phyloP scores from a whole-genome alignment of 53 echinoderm and acorn worm genomes.

The Zoroaster sp. region DNA sequence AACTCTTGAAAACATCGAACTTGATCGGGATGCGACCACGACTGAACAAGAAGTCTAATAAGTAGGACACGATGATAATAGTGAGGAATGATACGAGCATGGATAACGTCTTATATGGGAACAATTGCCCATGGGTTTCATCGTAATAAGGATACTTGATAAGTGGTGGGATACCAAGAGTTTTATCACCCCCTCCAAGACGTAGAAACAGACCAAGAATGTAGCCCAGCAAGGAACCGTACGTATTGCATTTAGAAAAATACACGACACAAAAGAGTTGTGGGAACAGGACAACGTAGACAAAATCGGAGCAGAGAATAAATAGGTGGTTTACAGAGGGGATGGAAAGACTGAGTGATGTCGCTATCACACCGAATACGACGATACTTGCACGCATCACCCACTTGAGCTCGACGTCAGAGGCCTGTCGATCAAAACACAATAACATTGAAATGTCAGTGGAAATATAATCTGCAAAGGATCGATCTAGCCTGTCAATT shows the following conservation, averaged over 20 bases:
- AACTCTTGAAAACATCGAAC: conserved; percentile 39
- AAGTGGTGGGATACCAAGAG: conserved; percentile 62
- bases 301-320: conserved; percentile 96
- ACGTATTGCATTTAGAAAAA: conserved; percentile 74
- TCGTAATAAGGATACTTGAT: conserved; percentile 79
- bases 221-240: conserved; percentile 67
- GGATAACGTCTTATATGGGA: conserved; percentile 69
- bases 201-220: conserved; percentile 65
- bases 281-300: conserved; percentile 92
- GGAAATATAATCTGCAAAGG: not conserved
- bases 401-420: conserved; percentile 82
- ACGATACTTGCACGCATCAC: conserved; percentile 80
- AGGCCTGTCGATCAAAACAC: conserved; percentile 64
- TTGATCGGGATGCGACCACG: not conserved
- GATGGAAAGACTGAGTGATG: conserved; percentile 76
- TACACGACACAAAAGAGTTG: conserved; percentile 94
- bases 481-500: not conserved
- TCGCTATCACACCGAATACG: conserved; percentile 62
- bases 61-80: conserved; percentile 45
- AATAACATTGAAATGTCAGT: not conserved
- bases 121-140: conserved; percentile 59
- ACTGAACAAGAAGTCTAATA: conserved; percentile 6
- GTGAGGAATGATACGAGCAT: conserved; percentile 46
- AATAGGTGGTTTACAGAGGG: conserved; percentile 88
- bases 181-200: conserved; percentile 57